These are phyloP conservation scores for Pogoniulus pusillus DNA, from an alignment of 2,797 vertebrate genomes.

Conservation along the genomic window DNA sequence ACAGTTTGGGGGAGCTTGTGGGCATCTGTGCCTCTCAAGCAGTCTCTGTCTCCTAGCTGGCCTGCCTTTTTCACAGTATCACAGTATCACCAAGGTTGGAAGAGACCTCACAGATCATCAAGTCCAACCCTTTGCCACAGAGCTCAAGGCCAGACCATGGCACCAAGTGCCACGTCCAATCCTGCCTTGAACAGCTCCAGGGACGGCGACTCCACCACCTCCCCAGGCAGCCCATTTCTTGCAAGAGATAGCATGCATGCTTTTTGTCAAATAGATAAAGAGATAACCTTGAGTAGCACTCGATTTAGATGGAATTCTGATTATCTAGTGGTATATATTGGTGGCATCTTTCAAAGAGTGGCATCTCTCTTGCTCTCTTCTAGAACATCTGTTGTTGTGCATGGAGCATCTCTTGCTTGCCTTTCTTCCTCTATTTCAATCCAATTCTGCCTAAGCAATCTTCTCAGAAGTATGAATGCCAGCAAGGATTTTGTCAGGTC, in stretches of 20 bases:
- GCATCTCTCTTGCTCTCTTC: not conserved
- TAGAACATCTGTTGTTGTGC: not conserved
- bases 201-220: no score
- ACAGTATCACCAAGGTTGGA: no score
- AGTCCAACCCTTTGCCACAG: no score
- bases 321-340: not conserved
- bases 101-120: no score
- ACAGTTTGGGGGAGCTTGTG: not conserved
- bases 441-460: not conserved
- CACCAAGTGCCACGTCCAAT: no score
- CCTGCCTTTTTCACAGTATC: no score
- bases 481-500: slow-evolving; percentile 31
- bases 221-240: no score
- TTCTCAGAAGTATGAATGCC: not conserved
- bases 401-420: not conserved
- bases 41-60: not conserved
- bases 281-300: not conserved
- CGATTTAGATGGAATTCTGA: not conserved
- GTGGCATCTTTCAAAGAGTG: not conserved
- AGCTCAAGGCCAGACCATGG: no score
- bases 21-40: not conserved
- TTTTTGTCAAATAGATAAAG: not conserved
- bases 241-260: not conserved
- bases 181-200: no score
- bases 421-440: not conserved